Evolutionary conservation across 2,888 invertebrate genomes (phyloP), one percentile per base, ranked within the genome.

Genomic region (Koerneria pararmatus): DNA sequence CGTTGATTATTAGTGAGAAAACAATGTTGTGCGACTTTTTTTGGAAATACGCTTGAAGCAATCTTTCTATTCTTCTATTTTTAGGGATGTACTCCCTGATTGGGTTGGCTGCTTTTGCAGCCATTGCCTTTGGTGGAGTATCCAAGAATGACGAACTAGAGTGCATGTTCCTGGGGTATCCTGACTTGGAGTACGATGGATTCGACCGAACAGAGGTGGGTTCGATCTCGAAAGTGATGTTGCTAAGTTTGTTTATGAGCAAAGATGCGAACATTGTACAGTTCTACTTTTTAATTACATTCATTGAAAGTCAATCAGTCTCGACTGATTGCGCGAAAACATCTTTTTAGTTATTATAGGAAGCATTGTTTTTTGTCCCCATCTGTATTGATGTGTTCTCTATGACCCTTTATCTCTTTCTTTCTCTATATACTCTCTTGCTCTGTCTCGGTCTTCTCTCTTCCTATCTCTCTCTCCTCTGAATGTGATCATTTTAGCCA

Each of bases 111-210:
- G 57, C 58, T 32, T 15, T 65, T 24, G 49, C 35, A 19, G 65
- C 58, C 49, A 58, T 58, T 35, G 57, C 27, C 48, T 27, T 3
- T 5, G 49, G 35, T 1, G 57, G 57, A 3, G 31, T 51, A 6
- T 6, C 57, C 46, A 76, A 75, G 53, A 72, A 71, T 49, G 75
- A 75, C 56, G 77, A 77, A 32, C 69, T 77, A 65, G 75, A 82
- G 34, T 83, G 83, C 73, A 83, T 83, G 83, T 83, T 83, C 71
- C 72, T 83, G 49, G 83, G 83, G 49, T 83, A 82, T 61, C 83
- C 83, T 35, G 82, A 82, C 51, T 69, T 83, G n/a, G 82, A 83
- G 63, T 83, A 82, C 66, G 83, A 83, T 65, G 83, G 82, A 63
- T 78, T 77, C 65, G 80, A 80, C 57, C 70, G 80, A 68, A 80